These are phyloP conservation scores for Nasonia vitripennis DNA, from an alignment of 1,140 invertebrate species.

Conservation along the genomic window DNA sequence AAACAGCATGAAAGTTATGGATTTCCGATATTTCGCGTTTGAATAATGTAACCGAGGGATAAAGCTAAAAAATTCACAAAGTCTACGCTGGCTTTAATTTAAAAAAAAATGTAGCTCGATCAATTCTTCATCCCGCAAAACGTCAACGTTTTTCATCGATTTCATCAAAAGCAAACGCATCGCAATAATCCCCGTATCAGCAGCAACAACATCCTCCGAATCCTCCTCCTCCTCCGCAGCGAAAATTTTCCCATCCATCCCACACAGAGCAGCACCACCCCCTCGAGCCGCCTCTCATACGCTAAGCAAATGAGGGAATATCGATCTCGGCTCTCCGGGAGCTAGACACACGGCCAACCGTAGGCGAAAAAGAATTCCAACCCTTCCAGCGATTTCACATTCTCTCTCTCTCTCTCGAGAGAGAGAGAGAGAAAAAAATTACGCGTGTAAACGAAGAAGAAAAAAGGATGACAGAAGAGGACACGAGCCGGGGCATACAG, in stretches of 20 bases:
- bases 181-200: neutral
- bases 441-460: neutral
- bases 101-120: neutral
- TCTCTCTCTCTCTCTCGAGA: neutral
- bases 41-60: neutral
- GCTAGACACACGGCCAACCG: neutral
- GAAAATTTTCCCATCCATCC: conserved; percentile 9
- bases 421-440: too few relatives aligned
- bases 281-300: neutral
- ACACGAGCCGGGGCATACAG: neutral
- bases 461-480: neutral
- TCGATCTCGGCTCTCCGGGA: conserved; percentile 36
- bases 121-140: neutral
- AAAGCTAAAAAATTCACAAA: neutral
- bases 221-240: neutral
- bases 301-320: conserved; percentile 53
- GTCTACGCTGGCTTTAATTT: neutral
- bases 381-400: neutral
- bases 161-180: too few relatives aligned
- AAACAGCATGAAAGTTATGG: conserved; percentile 4
- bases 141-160: neutral
- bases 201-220: neutral
- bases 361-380: conserved; percentile 34
- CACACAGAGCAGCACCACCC: neutral
- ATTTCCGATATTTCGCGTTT: neutral